phyloP scores from a whole-genome alignment of 2,797 vertebrate species.

The Schizopygopsis malacanthus region DNA sequence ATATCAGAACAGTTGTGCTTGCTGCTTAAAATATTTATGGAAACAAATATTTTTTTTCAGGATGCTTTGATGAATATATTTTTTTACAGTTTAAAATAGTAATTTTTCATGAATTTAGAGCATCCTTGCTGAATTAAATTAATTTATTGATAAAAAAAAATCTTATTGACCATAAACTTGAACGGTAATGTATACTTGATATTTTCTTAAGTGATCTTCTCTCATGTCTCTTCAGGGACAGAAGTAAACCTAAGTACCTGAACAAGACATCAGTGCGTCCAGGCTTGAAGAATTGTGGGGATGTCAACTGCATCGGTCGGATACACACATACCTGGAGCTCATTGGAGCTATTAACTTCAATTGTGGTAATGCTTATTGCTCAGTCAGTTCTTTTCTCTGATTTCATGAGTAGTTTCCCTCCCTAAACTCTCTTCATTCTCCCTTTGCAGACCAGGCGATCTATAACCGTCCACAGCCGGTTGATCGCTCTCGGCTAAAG shows the following conservation, averaged over 20 bases:
- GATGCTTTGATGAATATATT: background rate
- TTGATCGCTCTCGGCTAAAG: slow-evolving; percentile 84
- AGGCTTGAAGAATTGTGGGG: slow-evolving; percentile 96
- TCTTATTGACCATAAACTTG: background rate
- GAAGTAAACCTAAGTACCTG: slow-evolving; percentile 91
- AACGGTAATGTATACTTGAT: background rate
- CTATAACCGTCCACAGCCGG: slow-evolving; percentile 88
- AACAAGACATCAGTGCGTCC: slow-evolving; percentile 98
- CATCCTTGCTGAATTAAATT: background rate
- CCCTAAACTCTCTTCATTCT: background rate
- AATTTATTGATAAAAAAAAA: background rate
- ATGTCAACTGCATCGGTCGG: slow-evolving; percentile 97
- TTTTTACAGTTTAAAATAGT: background rate
- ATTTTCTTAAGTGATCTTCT: background rate
- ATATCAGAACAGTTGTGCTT: background rate
- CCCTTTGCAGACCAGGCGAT: slow-evolving; percentile 87
- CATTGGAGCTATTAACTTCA: slow-evolving; percentile 96
- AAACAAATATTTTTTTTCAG: background rate
- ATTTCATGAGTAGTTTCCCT: background rate
- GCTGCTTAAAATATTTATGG: background rate
- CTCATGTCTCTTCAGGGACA: slow-evolving; percentile 78
- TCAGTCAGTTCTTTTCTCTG: background rate
- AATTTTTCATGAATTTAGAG: background rate
- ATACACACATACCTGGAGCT: slow-evolving; percentile 98
- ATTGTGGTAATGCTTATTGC: slow-evolving; percentile 83